Evolutionary conservation across 2,113 vertebrate genomes (phyloP).

Genomic region (Toxostoma redivivum): DNA sequence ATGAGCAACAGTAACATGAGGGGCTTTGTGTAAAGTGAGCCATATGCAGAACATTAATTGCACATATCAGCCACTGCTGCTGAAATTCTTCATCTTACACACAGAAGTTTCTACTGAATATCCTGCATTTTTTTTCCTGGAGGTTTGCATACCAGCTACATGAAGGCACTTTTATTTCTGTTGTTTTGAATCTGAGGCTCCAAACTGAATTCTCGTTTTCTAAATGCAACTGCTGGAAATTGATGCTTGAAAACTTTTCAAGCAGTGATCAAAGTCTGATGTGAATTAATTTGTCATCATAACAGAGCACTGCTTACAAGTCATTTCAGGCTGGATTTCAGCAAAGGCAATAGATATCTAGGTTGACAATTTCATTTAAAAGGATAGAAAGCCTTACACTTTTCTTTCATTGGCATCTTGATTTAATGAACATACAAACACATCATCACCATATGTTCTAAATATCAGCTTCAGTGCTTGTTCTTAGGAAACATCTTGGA

Average conservation of each 20-base stretch:
- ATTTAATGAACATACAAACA: conserved; percentile 82
- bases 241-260: conserved; percentile 75
- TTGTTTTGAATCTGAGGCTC: conserved; percentile 54
- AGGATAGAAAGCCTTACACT: conserved; percentile 74
- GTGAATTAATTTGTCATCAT: conserved; percentile 82
- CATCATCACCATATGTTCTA: conserved; percentile 79
- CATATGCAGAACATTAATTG: conserved; percentile 40
- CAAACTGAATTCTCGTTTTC: conserved; percentile 65
- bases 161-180: conserved; percentile 55
- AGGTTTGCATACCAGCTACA: conserved; percentile 27
- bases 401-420: conserved; percentile 79
- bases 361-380: conserved; percentile 82
- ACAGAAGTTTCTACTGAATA: conserved; percentile 1
- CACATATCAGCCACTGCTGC: background rate
- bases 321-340: conserved; percentile 74
- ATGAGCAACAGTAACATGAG: background rate
- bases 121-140: conserved; percentile 5
- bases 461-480: conserved; percentile 73
- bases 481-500: conserved; percentile 76
- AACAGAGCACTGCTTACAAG: conserved; percentile 72
- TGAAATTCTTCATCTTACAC: background rate
- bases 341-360: conserved; percentile 75
- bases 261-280: conserved; percentile 76
- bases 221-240: conserved; percentile 70
- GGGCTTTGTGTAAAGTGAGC: background rate